These are phyloP conservation scores for Macaca nemestrina DNA, from an alignment of 2,113 vertebrate species.

Conservation along the genomic window DNA sequence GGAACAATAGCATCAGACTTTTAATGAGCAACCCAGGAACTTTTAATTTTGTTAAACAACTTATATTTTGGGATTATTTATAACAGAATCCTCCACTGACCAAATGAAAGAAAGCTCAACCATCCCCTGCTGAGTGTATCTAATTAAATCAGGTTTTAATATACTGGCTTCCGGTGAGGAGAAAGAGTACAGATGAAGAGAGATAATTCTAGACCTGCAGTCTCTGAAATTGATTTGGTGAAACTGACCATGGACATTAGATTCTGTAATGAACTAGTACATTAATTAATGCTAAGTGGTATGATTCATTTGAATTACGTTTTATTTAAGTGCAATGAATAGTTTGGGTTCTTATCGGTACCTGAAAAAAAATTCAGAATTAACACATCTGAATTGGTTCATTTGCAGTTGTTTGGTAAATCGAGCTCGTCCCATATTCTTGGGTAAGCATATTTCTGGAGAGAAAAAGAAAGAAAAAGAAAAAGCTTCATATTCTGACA, in stretches of 20 bases:
- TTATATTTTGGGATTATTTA: background rate
- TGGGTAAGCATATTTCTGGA: no score
- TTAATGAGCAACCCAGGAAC: background rate
- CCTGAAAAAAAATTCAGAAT: background rate
- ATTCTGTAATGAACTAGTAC: background rate
- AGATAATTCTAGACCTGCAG: background rate
- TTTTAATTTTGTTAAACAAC: background rate
- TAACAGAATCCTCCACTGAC: background rate
- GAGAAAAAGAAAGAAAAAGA: no score
- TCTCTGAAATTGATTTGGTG: background rate
- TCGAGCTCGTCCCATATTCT: background rate
- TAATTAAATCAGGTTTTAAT: background rate
- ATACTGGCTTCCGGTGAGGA: background rate
- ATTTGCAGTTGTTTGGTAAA: background rate
- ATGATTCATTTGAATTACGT: background rate
- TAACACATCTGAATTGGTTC: background rate
- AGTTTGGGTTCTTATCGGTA: background rate
- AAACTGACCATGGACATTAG: background rate
- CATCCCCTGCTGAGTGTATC: background rate
- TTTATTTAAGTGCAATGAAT: background rate
- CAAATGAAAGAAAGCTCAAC: background rate
- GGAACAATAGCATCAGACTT: background rate
- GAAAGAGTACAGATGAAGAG: background rate
- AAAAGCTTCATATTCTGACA: background rate
- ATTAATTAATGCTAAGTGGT: background rate